Percentiles rank a stretch among this genome's conserved stretches.
Evolutionary conservation across 2,888 invertebrate species (phyloP).

Genomic region (Drosophila picticornis): DNA sequence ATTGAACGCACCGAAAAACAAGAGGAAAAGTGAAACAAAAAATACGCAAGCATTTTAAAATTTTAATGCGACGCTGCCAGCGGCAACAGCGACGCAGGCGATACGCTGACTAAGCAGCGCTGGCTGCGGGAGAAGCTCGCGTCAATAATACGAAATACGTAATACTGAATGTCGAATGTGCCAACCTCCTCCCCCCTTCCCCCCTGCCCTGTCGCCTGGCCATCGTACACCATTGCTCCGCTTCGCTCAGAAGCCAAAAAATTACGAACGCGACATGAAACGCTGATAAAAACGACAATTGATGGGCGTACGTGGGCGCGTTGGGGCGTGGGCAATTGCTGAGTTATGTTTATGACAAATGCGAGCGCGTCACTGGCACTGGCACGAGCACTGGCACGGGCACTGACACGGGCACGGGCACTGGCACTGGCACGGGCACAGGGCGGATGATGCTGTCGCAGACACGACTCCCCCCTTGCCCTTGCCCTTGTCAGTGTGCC

Average conservation of each 20-base stretch:
- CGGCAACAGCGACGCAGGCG: constrained; percentile 41
- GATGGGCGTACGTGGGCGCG: constrained; percentile 78
- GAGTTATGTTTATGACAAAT: constrained; percentile 81
- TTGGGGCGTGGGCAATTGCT: constrained; percentile 79
- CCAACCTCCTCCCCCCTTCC: background rate
- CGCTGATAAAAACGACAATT: constrained; percentile 80
- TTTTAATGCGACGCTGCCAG: constrained; percentile 69
- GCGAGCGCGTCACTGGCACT: constrained; percentile 38
- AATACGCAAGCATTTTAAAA: constrained; percentile 67
- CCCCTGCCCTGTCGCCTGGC: background rate
- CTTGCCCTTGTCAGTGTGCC: background rate
- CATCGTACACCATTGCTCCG: background rate
- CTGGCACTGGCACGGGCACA: background rate
- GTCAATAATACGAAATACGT: constrained; percentile 60
- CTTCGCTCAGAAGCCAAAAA: constrained; percentile 49
- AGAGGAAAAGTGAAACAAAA: constrained; percentile 20
- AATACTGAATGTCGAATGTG: constrained; percentile 30
- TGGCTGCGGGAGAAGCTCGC: constrained; percentile 15
- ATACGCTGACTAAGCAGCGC: constrained; percentile 65
- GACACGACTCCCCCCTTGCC: constrained; percentile 9
- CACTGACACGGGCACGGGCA: no score
- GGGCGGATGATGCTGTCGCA: constrained; percentile 41
- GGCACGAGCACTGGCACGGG: background rate
- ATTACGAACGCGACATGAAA: constrained; percentile 71
- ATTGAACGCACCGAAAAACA: constrained; percentile 7